These are phyloP conservation scores for Zoanthus gigantus DNA, from an alignment of 92 coral and sea anemone genomes.

Conservation along the genomic window DNA sequence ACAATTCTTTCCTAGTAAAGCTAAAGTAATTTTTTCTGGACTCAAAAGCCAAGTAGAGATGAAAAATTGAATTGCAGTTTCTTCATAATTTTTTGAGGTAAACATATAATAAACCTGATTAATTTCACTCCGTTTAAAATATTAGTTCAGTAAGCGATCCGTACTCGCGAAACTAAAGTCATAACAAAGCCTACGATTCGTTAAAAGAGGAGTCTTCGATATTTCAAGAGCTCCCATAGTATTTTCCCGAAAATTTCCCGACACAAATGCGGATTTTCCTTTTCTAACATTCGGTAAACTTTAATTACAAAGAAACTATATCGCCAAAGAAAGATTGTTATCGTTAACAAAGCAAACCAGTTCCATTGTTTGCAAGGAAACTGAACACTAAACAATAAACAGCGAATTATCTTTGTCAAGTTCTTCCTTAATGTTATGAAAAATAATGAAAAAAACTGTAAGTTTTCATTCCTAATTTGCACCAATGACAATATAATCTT, in stretches of 20 bases:
- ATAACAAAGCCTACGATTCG: too few species aligned
- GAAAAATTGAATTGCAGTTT: neutral
- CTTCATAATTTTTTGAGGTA: neutral
- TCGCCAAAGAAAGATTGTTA: conserved; percentile 41
- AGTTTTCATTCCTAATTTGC: conserved; percentile 44
- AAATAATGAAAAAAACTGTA: conserved; percentile 24
- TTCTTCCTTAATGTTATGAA: conserved; percentile 17
- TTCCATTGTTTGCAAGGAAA: conserved; percentile 66
- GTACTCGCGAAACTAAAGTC: neutral
- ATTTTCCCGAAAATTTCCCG: neutral
- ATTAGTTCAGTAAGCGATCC: neutral
- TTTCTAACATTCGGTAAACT: conserved; percentile 12
- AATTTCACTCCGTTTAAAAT: neutral
- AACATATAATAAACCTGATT: neutral
- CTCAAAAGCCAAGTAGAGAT: too few species aligned
- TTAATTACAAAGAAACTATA: conserved; percentile 35
- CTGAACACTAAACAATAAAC: conserved; percentile 69
- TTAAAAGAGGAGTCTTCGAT: neutral
- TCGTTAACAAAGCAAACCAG: conserved; percentile 49
- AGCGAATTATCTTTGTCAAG: conserved; percentile 50
- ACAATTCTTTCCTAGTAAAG: too few species aligned
- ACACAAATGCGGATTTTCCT: neutral
- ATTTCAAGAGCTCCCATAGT: neutral
- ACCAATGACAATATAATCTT: conserved; percentile 1
- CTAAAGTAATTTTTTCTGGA: too few species aligned